Evolutionary conservation across 2,113 vertebrate genomes (phyloP).

Genomic region (Ageneiosus marmoratus): DNA sequence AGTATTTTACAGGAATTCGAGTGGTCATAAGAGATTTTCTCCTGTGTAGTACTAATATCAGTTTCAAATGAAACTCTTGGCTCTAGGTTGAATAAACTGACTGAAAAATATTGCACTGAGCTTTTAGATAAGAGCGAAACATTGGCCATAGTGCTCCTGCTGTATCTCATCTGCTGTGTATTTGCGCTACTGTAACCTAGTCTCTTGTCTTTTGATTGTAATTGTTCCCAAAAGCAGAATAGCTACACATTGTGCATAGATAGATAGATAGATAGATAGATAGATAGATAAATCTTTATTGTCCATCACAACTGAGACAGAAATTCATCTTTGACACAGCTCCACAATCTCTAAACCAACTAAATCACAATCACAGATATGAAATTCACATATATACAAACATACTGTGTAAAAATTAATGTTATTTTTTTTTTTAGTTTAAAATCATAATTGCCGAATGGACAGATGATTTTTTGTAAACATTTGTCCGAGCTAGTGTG

Average conservation of each 20-base stretch:
- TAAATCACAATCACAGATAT: no score
- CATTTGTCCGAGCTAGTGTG: no score
- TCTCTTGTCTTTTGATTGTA: not conserved
- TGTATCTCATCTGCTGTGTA: not conserved
- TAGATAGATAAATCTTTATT: no score
- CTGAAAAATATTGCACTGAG: not conserved
- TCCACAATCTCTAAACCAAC: no score
- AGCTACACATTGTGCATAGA: not conserved
- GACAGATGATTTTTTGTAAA: no score
- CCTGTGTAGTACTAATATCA: not conserved
- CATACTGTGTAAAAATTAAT: no score
- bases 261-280: no score
- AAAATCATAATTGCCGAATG: no score
- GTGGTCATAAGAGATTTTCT: not conserved
- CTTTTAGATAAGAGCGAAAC: not conserved
- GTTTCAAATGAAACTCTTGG: not conserved
- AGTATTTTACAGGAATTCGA: not conserved
- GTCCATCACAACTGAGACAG: no score
- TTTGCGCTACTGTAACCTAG: not conserved
- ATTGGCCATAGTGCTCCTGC: not conserved
- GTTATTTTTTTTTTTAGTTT: no score
- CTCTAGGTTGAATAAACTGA: not conserved
- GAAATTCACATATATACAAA: no score
- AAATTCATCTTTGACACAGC: no score
- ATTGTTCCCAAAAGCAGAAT: not conserved